Base-by-base conservation (phyloP, 2,888 invertebrate genomes). In the Priocnemis perturbator region DNA sequence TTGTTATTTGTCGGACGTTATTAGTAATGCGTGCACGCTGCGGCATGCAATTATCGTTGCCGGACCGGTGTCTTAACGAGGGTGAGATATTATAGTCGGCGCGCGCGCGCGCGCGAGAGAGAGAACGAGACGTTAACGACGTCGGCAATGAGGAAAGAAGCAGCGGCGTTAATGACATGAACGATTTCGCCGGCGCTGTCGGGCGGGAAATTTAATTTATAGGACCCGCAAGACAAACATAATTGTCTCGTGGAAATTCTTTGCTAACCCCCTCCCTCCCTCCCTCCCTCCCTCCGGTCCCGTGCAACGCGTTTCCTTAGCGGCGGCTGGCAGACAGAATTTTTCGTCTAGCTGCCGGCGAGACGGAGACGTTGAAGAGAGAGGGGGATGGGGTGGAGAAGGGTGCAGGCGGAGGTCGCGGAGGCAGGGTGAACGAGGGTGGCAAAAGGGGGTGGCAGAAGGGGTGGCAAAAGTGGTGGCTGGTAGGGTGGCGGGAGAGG, bases 321-420 rank as follows among this genome's bases (percentile, higher is more conserved):
- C 50, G 48, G 68, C 57, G 37, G 61, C 59, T 61, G 48, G 63
- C 70, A 47, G 63, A 60, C 65, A 66, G 60, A 78, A 78, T 78
- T 78, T 78, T 78, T 78, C 78, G 74, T 70, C 68, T 64, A 57
- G 67, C 71, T 65, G 60, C 21, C 20, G 30, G 26, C 30, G 23
- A 23, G 60, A 26, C 20, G 21, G 26, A 30, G 55, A 55, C 63
- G 63, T 56, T 58, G 44, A 53, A 45, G 7, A 20, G 71, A 0
- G 44, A 37, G 26, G 26, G 48, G 37, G 68, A n/a, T 3, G 19
- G 23, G 17, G 45, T 37, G 11, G 9, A 2, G 14, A 57, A 56
- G 62, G 48, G 45, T 37, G 19, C 7, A 20, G 47, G 26, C 47
- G 60, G 60, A 48, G 47, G 21, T 26, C 23, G 48, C 60, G 47